Evolutionary conservation across 2,888 invertebrate species (phyloP).

Genomic region (Clanis bilineata): DNA sequence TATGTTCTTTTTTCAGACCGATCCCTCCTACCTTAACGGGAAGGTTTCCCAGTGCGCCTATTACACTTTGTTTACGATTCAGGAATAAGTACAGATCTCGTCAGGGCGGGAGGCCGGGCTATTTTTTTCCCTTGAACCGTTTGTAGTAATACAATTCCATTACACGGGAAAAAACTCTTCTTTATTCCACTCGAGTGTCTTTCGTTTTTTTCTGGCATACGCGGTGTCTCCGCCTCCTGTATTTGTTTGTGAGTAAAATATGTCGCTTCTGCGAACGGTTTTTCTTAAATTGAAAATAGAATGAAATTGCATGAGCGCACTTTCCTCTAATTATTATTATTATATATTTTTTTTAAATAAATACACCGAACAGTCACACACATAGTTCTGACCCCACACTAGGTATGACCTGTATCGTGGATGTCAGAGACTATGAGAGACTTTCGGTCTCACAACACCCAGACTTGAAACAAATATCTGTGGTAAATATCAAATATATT

Average conservation of each 20-base stretch:
- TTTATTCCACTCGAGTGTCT: slow-evolving; percentile 22
- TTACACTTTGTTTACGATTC: slow-evolving; percentile 41
- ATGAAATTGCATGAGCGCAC: not conserved
- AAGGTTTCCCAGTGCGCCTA: slow-evolving; percentile 22
- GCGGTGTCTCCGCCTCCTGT: slow-evolving; percentile 19
- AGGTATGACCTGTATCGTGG: no score
- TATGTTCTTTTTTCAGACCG: slow-evolving; percentile 3
- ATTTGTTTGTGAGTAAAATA: slow-evolving; percentile 7
- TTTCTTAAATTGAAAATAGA: not conserved
- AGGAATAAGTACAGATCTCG: slow-evolving; percentile 30
- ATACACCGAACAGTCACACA: no score
- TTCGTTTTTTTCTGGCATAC: slow-evolving; percentile 29
- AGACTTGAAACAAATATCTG: no score
- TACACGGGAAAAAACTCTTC: slow-evolving; percentile 32
- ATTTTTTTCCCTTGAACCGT: slow-evolving; percentile 32
- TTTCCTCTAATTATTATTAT: not conserved
- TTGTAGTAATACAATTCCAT: slow-evolving; percentile 39
- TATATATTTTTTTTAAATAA: no score
- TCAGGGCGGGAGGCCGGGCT: slow-evolving; percentile 23
- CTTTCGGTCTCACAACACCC: no score
- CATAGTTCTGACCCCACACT: no score
- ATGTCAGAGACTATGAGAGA: no score
- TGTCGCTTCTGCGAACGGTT: not conserved
- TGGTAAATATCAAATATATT: no score
- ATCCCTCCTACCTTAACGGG: slow-evolving; percentile 27